phyloP scores from a whole-genome alignment of 2,888 invertebrate genomes.

The Cantharis rufa region DNA sequence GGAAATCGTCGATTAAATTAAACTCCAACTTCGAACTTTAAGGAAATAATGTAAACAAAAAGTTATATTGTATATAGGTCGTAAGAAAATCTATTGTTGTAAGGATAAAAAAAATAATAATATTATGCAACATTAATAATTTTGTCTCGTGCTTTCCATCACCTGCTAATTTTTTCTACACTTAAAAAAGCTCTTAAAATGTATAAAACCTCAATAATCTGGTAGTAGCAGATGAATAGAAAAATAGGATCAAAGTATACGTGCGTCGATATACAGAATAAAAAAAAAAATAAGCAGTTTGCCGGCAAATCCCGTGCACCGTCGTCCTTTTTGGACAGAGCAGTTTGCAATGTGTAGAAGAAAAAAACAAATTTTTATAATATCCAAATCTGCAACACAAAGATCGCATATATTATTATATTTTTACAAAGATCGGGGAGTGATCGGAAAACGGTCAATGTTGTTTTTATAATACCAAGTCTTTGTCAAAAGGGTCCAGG shows the following conservation, averaged over 20 bases:
- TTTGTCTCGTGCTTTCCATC: slow-evolving; percentile 25
- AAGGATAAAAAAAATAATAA: background rate
- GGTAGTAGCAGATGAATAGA: slow-evolving; percentile 23
- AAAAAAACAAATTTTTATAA: slow-evolving; percentile 20
- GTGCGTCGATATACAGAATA: slow-evolving; percentile 14
- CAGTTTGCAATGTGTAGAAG: background rate
- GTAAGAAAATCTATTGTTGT: background rate
- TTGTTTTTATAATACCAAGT: slow-evolving; percentile 40
- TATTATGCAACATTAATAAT: slow-evolving; percentile 1
- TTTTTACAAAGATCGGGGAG: slow-evolving; percentile 48
- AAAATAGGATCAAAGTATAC: slow-evolving; percentile 22
- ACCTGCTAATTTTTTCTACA: slow-evolving; percentile 24
- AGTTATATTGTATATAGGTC: no score
- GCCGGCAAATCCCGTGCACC: slow-evolving; percentile 32
- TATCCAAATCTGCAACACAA: slow-evolving; percentile 35
- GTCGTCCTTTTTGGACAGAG: background rate
- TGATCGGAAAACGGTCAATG: slow-evolving; percentile 48
- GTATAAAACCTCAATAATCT: slow-evolving; percentile 23
- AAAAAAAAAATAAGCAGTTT: slow-evolving; percentile 31
- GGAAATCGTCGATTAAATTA: background rate
- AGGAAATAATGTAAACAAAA: background rate
- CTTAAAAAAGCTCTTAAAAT: slow-evolving; percentile 23
- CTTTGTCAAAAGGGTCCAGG: slow-evolving; percentile 39
- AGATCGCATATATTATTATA: slow-evolving; percentile 47
- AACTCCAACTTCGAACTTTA: background rate